Evolutionary conservation across 2,797 vertebrate genomes (phyloP).

Genomic region (Sorex maritimensis): DNA sequence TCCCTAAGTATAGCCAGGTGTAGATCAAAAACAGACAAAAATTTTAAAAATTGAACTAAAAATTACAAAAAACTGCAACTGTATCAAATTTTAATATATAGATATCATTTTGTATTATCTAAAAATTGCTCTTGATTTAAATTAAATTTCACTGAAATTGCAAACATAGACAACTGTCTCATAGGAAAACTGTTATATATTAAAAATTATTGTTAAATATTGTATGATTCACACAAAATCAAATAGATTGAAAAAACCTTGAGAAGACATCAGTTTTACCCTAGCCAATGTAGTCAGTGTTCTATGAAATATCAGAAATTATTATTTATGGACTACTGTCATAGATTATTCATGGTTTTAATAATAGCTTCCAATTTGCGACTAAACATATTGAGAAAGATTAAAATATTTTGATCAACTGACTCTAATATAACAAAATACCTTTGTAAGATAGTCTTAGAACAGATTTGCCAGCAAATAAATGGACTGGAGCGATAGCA

Average conservation of each 20-base stretch:
- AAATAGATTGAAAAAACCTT: neutral
- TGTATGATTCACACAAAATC: neutral
- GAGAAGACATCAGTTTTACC: neutral
- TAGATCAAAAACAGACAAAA: neutral
- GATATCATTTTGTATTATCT: neutral
- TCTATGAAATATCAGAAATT: neutral
- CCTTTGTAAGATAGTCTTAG: too few species aligned
- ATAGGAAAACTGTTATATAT: neutral
- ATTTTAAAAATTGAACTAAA: neutral
- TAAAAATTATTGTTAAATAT: neutral
- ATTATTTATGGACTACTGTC: too few species aligned
- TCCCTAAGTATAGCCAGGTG: too few species aligned
- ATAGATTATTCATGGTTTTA: too few species aligned
- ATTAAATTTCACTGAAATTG: slow-evolving; percentile 39
- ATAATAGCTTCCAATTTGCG: too few species aligned
- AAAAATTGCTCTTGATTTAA: slow-evolving; percentile 17
- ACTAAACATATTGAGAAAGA: too few species aligned
- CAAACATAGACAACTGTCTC: neutral
- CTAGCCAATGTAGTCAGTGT: too few species aligned
- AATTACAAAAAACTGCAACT: neutral
- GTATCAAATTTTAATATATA: neutral
- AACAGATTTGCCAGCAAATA: too few species aligned
- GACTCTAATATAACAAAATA: too few species aligned
- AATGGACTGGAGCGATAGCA: too few species aligned
- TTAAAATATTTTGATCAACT: too few species aligned